Evolutionary conservation across 2,797 vertebrate genomes (phyloP).

Genomic region (Margarornis squamiger): DNA sequence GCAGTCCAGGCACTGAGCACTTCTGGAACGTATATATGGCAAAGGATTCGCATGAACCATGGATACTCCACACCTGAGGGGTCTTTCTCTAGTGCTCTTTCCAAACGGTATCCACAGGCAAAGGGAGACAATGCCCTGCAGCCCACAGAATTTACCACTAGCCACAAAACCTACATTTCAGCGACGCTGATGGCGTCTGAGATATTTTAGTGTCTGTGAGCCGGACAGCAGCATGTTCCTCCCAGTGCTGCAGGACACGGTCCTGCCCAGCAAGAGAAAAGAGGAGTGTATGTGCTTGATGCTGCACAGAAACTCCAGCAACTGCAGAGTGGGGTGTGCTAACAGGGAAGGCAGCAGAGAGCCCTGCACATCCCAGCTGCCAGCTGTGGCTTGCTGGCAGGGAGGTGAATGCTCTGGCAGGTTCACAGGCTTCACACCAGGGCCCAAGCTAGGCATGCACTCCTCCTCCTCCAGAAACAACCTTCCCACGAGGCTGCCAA

Average conservation of each 20-base stretch:
- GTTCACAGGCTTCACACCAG: neutral
- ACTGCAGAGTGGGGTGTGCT: neutral
- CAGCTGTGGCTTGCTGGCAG: neutral
- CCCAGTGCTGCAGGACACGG: neutral
- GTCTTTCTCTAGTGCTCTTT: neutral
- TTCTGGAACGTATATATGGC: neutral
- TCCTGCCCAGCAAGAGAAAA: neutral
- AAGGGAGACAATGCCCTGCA: neutral
- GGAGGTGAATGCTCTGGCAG: fast-evolving
- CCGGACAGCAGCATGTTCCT: fast-evolving
- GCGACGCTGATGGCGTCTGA: fast-evolving
- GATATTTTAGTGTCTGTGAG: neutral
- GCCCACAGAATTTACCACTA: neutral
- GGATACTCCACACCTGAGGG: neutral
- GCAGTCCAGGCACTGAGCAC: neutral
- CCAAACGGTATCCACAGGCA: neutral
- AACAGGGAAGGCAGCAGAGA: neutral
- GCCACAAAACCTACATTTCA: fast-evolving
- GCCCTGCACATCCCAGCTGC: neutral
- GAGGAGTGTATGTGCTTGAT: fast-evolving
- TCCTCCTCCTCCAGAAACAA: neutral
- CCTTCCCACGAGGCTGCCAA: neutral
- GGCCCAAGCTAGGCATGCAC: neutral
- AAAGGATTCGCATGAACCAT: fast-evolving
- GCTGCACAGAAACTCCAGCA: neutral